phyloP scores from a whole-genome alignment of 2,888 invertebrate species.

The Clunio marinus region DNA sequence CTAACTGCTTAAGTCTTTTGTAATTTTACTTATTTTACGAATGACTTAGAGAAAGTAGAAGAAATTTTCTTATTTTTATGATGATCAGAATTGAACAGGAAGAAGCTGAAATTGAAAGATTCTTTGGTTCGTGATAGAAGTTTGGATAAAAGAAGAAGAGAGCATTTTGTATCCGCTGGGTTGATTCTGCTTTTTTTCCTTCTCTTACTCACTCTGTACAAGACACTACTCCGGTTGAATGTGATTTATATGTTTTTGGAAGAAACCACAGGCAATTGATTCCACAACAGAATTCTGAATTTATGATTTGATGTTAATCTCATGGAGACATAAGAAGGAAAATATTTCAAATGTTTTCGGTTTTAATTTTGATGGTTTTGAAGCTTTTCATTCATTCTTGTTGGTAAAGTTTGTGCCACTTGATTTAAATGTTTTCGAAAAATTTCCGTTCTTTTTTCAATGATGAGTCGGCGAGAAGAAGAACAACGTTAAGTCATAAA shows the following conservation, averaged over 20 bases:
- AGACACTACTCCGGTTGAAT: not conserved
- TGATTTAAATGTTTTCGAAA: not conserved
- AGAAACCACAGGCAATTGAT: slow-evolving; percentile 21
- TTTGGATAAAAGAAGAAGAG: no score
- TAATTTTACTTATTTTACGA: no score
- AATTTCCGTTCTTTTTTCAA: not conserved
- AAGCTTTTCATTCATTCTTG: not conserved
- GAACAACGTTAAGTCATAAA: slow-evolving; percentile 1
- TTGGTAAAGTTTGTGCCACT: not conserved
- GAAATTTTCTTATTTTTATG: no score
- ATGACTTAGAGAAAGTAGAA: no score
- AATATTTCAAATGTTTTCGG: not conserved
- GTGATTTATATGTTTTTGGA: not conserved
- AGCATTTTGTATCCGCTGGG: no score
- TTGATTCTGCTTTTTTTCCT: no score
- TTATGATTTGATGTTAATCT: slow-evolving; percentile 6
- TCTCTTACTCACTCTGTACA: no score
- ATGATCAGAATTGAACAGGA: not conserved
- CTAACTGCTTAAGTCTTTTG: no score
- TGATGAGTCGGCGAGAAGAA: not conserved
- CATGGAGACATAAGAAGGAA: not conserved
- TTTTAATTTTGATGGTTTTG: not conserved
- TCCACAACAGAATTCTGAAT: not conserved
- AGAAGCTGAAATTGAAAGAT: not conserved
- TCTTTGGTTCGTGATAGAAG: no score